Conservation (phyloP, 2,797 vertebrate species). For the Coilia nasus region DNA sequence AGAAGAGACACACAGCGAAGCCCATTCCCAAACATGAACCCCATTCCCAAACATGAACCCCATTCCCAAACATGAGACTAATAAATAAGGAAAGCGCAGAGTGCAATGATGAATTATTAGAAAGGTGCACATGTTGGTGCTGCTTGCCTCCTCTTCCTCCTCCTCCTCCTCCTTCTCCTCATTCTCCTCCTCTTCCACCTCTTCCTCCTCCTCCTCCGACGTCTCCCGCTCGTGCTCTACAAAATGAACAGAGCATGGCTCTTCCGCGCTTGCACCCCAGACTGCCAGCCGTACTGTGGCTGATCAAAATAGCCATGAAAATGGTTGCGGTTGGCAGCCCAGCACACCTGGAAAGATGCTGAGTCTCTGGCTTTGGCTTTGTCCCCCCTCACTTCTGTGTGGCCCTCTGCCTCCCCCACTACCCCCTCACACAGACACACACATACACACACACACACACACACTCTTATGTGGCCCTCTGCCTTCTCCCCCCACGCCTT, state of each 20-base stretch:
- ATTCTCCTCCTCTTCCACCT: not conserved
- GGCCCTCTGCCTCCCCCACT: not conserved
- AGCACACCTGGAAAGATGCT: constrained; percentile 18
- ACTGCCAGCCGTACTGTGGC: not conserved
- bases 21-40: not conserved
- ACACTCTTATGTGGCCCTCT: not conserved
- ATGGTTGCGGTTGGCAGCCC: not conserved
- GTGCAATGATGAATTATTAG: constrained; percentile 23
- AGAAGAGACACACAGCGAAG: not conserved
- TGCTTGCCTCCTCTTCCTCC: not conserved
- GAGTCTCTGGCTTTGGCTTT: not conserved
- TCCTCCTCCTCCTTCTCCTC: not conserved
- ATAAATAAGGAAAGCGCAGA: constrained; percentile 13
- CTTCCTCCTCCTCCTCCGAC: not conserved
- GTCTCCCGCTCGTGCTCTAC: not conserved
- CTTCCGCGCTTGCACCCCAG: not conserved
- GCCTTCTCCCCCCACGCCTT: not conserved
- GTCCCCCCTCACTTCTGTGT: not conserved
- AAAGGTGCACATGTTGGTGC: not conserved
- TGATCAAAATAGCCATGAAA: not conserved
- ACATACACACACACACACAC: too few species aligned
- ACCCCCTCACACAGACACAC: not conserved
- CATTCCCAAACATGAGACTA: not conserved
- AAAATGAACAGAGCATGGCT: constrained; percentile 4
- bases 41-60: too few species aligned